Base-by-base conservation (phyloP, 2,888 invertebrate genomes). In the Ecdyonurus torrentis region DNA sequence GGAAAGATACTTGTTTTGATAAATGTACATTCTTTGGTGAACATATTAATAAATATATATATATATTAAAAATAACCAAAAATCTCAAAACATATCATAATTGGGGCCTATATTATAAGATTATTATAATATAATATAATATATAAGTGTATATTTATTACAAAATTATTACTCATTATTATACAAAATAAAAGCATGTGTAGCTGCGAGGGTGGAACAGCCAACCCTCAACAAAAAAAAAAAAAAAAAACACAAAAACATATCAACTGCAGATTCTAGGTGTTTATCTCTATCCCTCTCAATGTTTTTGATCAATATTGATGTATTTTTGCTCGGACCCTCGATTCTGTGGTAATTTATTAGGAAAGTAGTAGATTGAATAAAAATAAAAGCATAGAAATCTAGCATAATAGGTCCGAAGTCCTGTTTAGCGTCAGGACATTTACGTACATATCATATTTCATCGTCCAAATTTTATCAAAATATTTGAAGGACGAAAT, bases 101-200 rank as follows among this genome's bases (percentile, higher is more conserved):
- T 52, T n/a, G 53, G 23, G 61, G 61, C 61, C 61, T 61, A 61
- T 61, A 20, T 37, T 37, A 37, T 5, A 37, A 15, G 37, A 37
- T 37, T 20, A 37, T 60, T 50, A 50, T 19, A 22, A 52, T 37
- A 53, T 24, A 53, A 52, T 25, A n/a, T 61, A 23, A 23, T 19
- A 52, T 52, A 61, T 61, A 53, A 50, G 61, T 37, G 52, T 61
- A 52, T 52, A 52, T 22, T 23, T 52, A 52, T 61, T 37, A 24
- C 61, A 20, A 52, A 52, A 37, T 52, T 50, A 37, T 37, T 5
- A n/a, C n/a, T n/a, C n/a, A n/a, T n/a, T n/a, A n/a, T n/a, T n/a
- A n/a, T n/a, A n/a, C n/a, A n/a, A n/a, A n/a, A n/a, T n/a, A n/a
- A n/a, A n/a, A n/a, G n/a, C n/a, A n/a, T n/a, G n/a, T n/a, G n/a